phyloP scores from a whole-genome alignment of 2,797 vertebrate species.

The Pteronotus mesoamericanus region DNA sequence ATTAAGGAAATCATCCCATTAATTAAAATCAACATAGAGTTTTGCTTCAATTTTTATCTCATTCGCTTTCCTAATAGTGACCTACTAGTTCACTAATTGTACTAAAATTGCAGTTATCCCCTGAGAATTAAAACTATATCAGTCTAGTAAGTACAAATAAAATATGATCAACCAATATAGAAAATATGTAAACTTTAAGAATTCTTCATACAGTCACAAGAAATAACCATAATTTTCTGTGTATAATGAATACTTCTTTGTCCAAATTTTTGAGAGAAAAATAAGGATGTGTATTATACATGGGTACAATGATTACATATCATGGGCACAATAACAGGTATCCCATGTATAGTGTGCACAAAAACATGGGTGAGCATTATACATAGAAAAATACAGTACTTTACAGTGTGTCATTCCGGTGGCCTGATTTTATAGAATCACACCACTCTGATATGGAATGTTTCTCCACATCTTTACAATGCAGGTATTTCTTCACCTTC shows the following conservation, averaged over 20 bases:
- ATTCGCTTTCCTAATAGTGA: background rate
- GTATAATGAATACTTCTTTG: too few relatives aligned
- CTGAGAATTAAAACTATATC: background rate
- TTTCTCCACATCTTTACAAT: background rate
- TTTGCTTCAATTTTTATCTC: background rate
- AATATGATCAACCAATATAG: background rate
- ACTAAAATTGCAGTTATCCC: background rate
- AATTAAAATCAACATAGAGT: slow-evolving; percentile 10
- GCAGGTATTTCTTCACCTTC: background rate
- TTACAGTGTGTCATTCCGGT: background rate
- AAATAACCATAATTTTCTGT: too few relatives aligned
- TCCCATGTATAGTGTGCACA: too few relatives aligned
- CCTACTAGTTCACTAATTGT: background rate
- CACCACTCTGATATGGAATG: background rate
- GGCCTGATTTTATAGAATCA: background rate
- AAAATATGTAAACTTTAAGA: background rate
- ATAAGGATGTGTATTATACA: too few relatives aligned
- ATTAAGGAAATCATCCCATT: background rate
- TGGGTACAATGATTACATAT: too few relatives aligned
- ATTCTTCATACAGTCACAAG: background rate
- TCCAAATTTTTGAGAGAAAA: too few relatives aligned
- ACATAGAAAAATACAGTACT: background rate
- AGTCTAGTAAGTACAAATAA: background rate
- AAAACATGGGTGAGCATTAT: too few relatives aligned
- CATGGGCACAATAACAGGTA: too few relatives aligned